phyloP scores from a whole-genome alignment of 2,113 vertebrate species.

The Crocuta crocuta region DNA sequence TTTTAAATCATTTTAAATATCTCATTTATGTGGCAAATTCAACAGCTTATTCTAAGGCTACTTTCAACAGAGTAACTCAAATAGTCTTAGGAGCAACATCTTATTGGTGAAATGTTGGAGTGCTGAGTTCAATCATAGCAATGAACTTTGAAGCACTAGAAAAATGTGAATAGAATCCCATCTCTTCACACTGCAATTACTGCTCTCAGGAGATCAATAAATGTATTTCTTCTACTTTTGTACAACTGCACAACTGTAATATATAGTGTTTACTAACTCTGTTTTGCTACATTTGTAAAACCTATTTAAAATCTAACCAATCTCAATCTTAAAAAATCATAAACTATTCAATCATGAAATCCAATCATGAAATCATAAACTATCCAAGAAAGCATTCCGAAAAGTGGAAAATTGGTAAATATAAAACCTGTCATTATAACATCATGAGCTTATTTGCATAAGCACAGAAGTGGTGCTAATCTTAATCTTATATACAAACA shows the following conservation, averaged over 20 bases:
- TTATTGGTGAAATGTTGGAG: background rate
- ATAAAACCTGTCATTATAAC: constrained; percentile 73
- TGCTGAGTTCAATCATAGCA: background rate
- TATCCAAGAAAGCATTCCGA: constrained; percentile 67
- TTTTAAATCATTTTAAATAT: constrained; percentile 60
- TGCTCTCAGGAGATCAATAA: constrained; percentile 63
- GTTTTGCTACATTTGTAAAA: constrained; percentile 68
- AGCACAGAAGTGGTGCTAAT: constrained; percentile 50
- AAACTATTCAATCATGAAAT: constrained; percentile 74
- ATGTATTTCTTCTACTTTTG: constrained; percentile 51
- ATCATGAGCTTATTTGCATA: constrained; percentile 71
- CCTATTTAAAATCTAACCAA: constrained; percentile 71
- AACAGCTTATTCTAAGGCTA: constrained; percentile 10
- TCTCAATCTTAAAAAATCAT: constrained; percentile 74
- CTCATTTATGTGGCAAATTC: constrained; percentile 52
- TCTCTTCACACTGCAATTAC: constrained; percentile 24
- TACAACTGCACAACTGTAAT: constrained; percentile 50
- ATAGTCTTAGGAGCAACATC: background rate
- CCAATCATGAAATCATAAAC: constrained; percentile 70
- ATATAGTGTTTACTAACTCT: constrained; percentile 58
- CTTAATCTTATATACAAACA: constrained; percentile 64
- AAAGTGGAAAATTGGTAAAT: constrained; percentile 75
- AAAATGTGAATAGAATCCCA: background rate
- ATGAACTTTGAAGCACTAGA: background rate
- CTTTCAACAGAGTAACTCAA: constrained; percentile 19